Evolutionary conservation across 2,113 vertebrate species (phyloP).

Genomic region (Phyllostomus hastatus): DNA sequence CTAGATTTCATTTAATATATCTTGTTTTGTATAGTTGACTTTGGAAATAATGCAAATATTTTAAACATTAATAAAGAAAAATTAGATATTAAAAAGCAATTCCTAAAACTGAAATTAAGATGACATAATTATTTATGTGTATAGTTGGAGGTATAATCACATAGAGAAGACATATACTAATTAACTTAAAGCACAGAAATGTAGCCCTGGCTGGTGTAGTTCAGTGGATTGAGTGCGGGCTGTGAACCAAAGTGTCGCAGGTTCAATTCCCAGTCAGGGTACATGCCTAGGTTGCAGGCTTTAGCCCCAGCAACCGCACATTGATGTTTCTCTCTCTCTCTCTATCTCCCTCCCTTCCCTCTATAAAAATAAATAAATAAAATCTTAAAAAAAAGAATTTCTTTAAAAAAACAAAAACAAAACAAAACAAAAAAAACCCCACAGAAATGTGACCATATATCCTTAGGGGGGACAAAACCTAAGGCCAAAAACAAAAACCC

Average conservation of each 20-base stretch:
- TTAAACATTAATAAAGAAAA: neutral
- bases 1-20: neutral
- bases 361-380: too few relatives aligned
- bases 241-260: too few relatives aligned
- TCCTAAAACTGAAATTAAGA: neutral
- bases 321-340: too few relatives aligned
- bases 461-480: neutral
- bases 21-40: conserved; percentile 26
- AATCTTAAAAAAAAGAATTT: too few relatives aligned
- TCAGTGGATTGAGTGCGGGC: too few relatives aligned
- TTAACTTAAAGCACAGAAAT: neutral
- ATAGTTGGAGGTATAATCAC: neutral
- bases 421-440: too few relatives aligned
- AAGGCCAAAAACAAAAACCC: neutral
- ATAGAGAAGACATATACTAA: neutral
- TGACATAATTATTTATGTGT: neutral
- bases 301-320: too few relatives aligned
- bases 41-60: neutral
- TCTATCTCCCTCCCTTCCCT: too few relatives aligned
- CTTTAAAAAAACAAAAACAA: too few relatives aligned
- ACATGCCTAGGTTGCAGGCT: too few relatives aligned
- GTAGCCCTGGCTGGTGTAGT: too few relatives aligned
- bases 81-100: neutral
- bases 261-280: too few relatives aligned
- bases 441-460: neutral